Base-by-base conservation (phyloP, 2,113 vertebrate species). In the Apteryx mantelli region DNA sequence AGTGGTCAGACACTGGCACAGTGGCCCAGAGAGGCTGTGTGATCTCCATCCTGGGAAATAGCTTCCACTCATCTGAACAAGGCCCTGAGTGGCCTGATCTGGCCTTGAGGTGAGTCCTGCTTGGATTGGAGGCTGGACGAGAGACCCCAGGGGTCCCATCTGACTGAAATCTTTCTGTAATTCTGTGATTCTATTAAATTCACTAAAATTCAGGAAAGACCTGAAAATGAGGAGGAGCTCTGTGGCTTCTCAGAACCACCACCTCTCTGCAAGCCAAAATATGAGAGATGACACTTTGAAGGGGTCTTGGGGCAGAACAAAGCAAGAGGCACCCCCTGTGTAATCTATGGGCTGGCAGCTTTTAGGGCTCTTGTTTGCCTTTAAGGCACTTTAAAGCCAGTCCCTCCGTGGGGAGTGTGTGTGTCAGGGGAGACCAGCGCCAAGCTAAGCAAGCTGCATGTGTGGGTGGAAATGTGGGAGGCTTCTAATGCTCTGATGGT, bases 401-500 rank as follows among this genome's bases (percentile, higher is more conserved):
- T 32, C 21, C 7, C 6, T 82, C 18, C 42, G 44, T 84, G 60
- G 22, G 21, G 20, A 76, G 4, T 7, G 24, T 34, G 36, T 15
- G 30, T 58, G 15, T 68, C 2, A 36, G 4, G 50, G 25, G 63
- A 86, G 36, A 85, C 44, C 24, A 65, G 30, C 10, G 18, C 16
- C 15, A 48, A 77, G n/a, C 46, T 56, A 42, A 63, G 60, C 28
- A 55, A 25, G 20, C 11, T 12, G 8, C 46, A 38, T 82, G 65
- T 40, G 11, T 7, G 1, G 8, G 13, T 21, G 12, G 21, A 64
- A 73, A 71, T 24, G 18, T 8, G 5, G 22, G 0, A 11, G 0
- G 5, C 32, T 15, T 32, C 11, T 38, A 24, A 34, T 19, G 8
- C 12, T 77, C 44, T 60, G 36, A 42, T 53, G 56, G 24, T 77